Conservation (phyloP, 2,888 invertebrate genomes). For the Theodoxus fluviatilis region DNA sequence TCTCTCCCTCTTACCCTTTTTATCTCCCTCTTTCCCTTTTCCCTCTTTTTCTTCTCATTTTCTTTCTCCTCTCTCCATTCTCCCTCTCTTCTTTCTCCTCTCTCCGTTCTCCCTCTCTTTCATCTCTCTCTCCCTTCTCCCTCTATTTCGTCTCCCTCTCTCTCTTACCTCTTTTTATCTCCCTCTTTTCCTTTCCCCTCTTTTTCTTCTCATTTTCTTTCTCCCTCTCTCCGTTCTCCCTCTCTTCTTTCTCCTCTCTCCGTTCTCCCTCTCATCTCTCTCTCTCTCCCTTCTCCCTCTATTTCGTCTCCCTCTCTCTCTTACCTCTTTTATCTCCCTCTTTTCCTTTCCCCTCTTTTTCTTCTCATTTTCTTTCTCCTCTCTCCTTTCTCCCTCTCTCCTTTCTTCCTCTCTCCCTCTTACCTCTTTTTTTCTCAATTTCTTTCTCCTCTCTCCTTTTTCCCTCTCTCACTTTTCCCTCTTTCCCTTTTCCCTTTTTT, state of each 20-base stretch:
- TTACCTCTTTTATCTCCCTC: too few species aligned
- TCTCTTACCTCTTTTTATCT: neutral
- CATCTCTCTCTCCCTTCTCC: neutral
- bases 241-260: neutral
- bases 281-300: too few species aligned
- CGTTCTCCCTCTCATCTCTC: neutral
- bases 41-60: neutral
- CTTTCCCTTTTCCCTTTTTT: neutral
- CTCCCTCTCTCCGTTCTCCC: neutral
- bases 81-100: slow-evolving; percentile 2
- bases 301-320: too few species aligned
- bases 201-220: neutral
- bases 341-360: too few species aligned
- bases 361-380: too few species aligned
- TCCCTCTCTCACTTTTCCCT: neutral
- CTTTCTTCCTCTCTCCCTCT: neutral
- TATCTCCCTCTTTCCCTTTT: neutral
- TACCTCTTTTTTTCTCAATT: neutral
- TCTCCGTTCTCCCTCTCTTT: neutral
- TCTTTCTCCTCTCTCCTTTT: neutral
- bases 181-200: neutral
- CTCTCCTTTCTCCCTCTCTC: neutral
- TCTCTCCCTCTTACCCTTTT: neutral
- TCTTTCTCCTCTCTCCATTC: neutral
- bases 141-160: neutral